Conservation (phyloP, 2,113 vertebrate genomes). For the Catharus fuscescens region DNA sequence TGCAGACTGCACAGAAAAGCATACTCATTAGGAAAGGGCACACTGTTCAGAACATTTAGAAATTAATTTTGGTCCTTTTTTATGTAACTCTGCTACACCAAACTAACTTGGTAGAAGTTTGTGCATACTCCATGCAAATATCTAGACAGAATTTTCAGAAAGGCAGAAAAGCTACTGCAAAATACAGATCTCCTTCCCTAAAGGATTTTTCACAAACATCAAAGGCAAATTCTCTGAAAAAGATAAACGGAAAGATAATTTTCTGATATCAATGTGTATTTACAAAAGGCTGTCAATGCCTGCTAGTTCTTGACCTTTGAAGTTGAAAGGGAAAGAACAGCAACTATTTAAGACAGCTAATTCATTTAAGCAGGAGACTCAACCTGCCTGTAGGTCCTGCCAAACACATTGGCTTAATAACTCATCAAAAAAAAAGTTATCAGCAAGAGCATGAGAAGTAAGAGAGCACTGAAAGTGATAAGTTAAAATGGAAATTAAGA, state of each 20-base stretch:
- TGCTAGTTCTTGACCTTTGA: not conserved
- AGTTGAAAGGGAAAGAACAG: not conserved
- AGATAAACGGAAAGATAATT: not conserved
- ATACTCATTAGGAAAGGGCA: not conserved
- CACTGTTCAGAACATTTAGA: not conserved
- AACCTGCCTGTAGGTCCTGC: not conserved
- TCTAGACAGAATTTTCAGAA: not conserved
- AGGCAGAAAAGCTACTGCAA: not conserved
- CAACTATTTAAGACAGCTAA: not conserved
- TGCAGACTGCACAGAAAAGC: not conserved
- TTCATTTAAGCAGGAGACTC: not conserved
- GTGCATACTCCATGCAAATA: not conserved
- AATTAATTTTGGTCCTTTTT: not conserved
- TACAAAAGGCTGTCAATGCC: not conserved
- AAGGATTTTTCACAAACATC: not conserved
- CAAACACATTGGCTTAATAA: not conserved
- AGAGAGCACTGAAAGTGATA: not conserved
- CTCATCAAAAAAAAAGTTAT: not conserved
- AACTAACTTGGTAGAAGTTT: not conserved
- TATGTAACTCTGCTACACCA: not conserved
- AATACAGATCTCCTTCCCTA: not conserved
- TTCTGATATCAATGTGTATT: not conserved
- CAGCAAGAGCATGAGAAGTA: not conserved
- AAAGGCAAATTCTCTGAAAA: not conserved
- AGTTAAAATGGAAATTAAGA: not conserved